Conservation (phyloP, 2,113 vertebrate species). For the Brachypodius melanocephalos region DNA sequence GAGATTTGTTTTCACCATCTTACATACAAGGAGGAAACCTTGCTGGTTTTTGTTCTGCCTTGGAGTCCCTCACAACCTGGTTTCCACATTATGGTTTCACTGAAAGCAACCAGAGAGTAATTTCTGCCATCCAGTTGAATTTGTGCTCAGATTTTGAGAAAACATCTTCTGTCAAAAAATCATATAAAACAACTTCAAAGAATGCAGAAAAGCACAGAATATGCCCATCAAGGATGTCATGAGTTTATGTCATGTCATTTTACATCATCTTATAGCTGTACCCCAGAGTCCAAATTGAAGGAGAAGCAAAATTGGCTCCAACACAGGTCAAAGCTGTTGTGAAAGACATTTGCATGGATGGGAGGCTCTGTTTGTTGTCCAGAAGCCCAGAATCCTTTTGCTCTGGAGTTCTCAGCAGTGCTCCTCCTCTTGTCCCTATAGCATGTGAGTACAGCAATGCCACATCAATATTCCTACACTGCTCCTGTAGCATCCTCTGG, state of each 20-base stretch:
- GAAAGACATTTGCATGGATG: background rate
- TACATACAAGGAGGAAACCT: background rate
- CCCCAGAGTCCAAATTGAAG: background rate
- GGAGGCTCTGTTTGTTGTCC: background rate
- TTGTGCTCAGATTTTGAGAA: background rate
- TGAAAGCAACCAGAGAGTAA: background rate
- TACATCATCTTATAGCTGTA: background rate
- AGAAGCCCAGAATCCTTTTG: background rate
- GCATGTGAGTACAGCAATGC: rapidly evolving
- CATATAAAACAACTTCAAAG: background rate
- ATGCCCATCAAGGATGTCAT: rapidly evolving
- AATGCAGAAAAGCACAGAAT: background rate
- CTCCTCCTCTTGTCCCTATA: background rate
- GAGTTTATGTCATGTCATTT: background rate
- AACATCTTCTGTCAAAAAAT: background rate
- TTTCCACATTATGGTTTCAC: background rate
- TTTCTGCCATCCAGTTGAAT: background rate
- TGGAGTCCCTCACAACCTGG: background rate
- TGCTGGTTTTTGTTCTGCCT: conserved; percentile 36
- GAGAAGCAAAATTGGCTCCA: background rate
- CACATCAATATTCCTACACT: rapidly evolving
- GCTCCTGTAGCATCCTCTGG: background rate
- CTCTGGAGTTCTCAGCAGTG: background rate
- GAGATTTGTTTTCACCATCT: background rate
- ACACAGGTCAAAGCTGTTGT: background rate